A percentile compares a stretch with the other conserved stretches of the same genome.
phyloP scores from a whole-genome alignment of 2,797 vertebrate genomes.

The Moxostoma hubbsi region DNA sequence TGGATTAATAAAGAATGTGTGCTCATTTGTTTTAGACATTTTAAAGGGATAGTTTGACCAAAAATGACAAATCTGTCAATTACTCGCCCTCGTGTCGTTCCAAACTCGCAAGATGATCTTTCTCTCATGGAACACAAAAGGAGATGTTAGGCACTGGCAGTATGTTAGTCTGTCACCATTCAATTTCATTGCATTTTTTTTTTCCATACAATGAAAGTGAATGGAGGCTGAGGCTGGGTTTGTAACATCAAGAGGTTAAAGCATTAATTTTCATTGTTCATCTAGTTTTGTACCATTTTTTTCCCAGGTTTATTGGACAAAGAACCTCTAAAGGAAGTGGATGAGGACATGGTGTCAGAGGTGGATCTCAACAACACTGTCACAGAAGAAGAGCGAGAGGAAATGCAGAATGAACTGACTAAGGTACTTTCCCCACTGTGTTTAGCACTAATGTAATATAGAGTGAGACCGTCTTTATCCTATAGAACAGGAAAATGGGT shows the following conservation, averaged over 20 bases:
- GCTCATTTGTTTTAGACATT: neutral
- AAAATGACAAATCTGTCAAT: no score
- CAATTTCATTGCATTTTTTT: no score
- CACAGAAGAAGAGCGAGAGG: conserved; percentile 93
- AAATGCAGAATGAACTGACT: conserved; percentile 85
- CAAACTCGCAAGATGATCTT: no score
- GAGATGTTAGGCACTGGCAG: no score
- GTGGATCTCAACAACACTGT: conserved; percentile 82
- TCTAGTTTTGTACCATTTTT: conserved; percentile 21
- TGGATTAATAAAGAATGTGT: no score
- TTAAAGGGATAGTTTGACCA: neutral
- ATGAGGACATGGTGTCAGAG: conserved; percentile 85
- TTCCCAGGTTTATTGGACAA: conserved; percentile 89
- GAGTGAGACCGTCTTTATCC: no score
- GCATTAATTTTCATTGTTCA: conserved; percentile 42
- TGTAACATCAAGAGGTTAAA: neutral
- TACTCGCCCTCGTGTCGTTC: no score
- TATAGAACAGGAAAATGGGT: neutral
- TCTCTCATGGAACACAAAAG: no score
- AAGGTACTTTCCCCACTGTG: conserved; percentile 78
- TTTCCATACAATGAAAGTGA: no score
- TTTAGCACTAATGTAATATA: no score
- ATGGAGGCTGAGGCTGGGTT: no score
- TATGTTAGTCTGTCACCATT: no score
- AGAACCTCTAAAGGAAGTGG: conserved; percentile 83